These are phyloP conservation scores for Hemiscyllium ocellatum DNA, from an alignment of 2,113 vertebrate species.

Conservation along the genomic window DNA sequence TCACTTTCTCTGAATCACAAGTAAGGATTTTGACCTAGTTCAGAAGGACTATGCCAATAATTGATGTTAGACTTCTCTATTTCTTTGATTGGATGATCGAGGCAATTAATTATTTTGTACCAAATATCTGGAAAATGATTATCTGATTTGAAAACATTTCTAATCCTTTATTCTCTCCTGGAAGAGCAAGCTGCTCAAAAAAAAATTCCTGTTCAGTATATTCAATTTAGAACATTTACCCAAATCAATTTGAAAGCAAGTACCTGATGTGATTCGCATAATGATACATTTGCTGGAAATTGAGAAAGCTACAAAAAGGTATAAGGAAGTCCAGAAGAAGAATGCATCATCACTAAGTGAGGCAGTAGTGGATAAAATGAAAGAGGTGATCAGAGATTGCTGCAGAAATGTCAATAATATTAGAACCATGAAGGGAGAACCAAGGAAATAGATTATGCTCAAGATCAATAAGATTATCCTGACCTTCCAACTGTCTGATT, in stretches of 20 bases:
- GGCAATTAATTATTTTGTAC: too few relatives aligned
- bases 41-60: too few relatives aligned
- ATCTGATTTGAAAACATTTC: not conserved
- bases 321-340: not conserved
- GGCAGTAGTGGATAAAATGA: not conserved
- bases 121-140: not conserved
- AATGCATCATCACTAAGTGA: not conserved
- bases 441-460: not conserved
- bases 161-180: not conserved
- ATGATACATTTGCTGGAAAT: not conserved
- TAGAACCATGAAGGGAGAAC: not conserved
- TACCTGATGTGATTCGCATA: not conserved
- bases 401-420: not conserved
- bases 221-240: not conserved
- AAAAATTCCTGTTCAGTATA: not conserved
- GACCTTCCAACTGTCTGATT: not conserved
- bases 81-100: too few relatives aligned
- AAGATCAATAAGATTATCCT: conserved; percentile 1
- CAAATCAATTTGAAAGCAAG: not conserved
- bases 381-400: not conserved
- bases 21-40: too few relatives aligned
- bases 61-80: too few relatives aligned
- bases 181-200: not conserved
- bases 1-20: too few relatives aligned
- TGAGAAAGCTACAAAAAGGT: not conserved